Evolutionary conservation across 2,113 vertebrate species (phyloP).

Genomic region (Zapus hudsonius): DNA sequence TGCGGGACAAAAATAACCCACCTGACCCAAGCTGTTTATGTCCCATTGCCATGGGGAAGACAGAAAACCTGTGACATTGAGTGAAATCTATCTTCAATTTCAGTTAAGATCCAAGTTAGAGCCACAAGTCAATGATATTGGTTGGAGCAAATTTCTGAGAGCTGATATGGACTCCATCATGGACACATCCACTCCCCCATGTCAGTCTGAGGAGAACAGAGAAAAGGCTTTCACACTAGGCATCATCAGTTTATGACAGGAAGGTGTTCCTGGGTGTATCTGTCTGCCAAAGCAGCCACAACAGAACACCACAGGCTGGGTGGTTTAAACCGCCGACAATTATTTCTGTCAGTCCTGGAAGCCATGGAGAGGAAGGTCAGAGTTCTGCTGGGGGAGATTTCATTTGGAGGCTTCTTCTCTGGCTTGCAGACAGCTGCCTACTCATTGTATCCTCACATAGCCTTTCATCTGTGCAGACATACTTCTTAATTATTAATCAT

Average conservation of each 20-base stretch:
- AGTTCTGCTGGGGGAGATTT: background rate
- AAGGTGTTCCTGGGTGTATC: background rate
- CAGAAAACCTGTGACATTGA: background rate
- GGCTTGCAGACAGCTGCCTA: background rate
- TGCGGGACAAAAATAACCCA: background rate
- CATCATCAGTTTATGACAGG: background rate
- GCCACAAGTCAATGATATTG: background rate
- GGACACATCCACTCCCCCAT: no score
- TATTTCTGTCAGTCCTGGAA: background rate
- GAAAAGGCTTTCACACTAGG: background rate
- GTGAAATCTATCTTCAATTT: background rate
- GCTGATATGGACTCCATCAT: background rate
- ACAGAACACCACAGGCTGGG: background rate
- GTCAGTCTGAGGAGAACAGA: background rate
- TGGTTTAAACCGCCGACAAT: background rate
- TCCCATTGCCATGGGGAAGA: background rate
- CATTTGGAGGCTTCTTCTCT: background rate
- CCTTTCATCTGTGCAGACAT: background rate
- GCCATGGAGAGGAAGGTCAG: background rate
- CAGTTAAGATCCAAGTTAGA: background rate
- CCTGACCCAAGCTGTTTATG: background rate
- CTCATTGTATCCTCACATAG: background rate
- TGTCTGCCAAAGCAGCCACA: background rate
- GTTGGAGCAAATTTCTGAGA: background rate
- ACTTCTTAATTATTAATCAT: background rate